phyloP scores from a whole-genome alignment of 2,113 vertebrate genomes.

The Pseudopodoces humilis region DNA sequence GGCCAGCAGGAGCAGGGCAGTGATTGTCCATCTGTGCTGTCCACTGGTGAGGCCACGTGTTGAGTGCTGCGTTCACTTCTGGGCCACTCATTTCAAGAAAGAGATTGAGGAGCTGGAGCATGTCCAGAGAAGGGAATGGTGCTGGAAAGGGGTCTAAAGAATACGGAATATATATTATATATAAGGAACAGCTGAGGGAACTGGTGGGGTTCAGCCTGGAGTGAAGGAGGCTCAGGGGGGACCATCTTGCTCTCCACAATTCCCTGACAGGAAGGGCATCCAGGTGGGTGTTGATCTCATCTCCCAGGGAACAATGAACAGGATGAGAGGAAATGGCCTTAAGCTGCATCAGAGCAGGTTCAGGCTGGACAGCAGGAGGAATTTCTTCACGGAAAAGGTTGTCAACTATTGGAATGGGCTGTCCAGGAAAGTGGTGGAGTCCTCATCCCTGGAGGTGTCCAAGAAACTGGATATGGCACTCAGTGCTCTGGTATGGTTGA shows the following conservation, averaged over 20 bases:
- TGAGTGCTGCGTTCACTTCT: not conserved
- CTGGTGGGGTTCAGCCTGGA: not conserved
- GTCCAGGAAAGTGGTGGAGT: not conserved
- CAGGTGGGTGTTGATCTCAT: too few relatives aligned
- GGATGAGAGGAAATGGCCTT: not conserved
- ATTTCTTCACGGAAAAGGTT: not conserved
- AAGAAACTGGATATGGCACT: not conserved
- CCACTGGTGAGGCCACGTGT: fast-evolving
- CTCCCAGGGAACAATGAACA: not conserved
- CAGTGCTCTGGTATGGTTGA: not conserved
- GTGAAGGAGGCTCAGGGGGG: not conserved
- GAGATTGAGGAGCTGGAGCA: not conserved
- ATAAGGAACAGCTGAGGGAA: not conserved
- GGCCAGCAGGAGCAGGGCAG: not conserved
- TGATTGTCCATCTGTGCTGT: not conserved
- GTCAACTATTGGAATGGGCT: not conserved
- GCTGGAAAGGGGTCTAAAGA: not conserved
- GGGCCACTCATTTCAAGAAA: not conserved
- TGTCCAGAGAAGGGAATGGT: not conserved
- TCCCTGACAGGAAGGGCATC: not conserved
- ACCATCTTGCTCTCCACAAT: not conserved
- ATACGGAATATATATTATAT: too few relatives aligned
- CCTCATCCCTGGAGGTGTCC: not conserved
- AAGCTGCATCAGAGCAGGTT: not conserved
- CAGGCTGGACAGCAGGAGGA: not conserved